phyloP scores from a whole-genome alignment of 2,888 invertebrate genomes.

The Volucella inflata region DNA sequence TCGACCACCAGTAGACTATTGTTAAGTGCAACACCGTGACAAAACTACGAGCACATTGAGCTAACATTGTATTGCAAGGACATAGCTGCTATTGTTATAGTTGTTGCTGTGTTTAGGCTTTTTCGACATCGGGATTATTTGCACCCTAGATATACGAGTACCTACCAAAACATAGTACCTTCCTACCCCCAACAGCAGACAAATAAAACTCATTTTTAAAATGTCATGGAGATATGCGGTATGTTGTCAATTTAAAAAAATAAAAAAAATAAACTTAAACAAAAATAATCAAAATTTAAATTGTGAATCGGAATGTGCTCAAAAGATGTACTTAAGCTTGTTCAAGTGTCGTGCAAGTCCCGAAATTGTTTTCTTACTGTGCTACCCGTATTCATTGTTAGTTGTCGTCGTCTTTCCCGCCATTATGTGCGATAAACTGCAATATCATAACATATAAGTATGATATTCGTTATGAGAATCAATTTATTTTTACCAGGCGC shows the following conservation, averaged over 20 bases:
- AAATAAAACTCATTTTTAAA: conserved; percentile 32
- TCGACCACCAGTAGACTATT: conserved; percentile 10
- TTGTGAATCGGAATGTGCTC: background rate
- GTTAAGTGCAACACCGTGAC: conserved; percentile 25
- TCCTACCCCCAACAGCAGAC: conserved; percentile 30
- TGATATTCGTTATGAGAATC: background rate
- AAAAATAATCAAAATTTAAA: conserved; percentile 20
- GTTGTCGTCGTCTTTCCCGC: conserved; percentile 52
- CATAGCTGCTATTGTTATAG: conserved; percentile 18
- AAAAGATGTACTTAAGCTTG: too few relatives aligned
- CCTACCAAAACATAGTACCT: conserved; percentile 31
- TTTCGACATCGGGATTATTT: conserved; percentile 37
- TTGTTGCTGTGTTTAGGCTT: background rate
- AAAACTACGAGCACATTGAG: background rate
- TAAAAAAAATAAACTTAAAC: conserved; percentile 10
- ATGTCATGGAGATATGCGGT: conserved; percentile 76
- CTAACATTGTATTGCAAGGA: conserved; percentile 30
- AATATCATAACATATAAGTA: too few relatives aligned
- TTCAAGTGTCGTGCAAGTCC: conserved; percentile 42
- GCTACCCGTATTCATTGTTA: conserved; percentile 1
- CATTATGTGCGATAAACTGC: conserved; percentile 40
- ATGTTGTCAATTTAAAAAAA: conserved; percentile 52
- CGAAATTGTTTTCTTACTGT: conserved; percentile 15
- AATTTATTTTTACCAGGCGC: background rate
- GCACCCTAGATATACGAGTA: conserved; percentile 1